Evolutionary conservation across 2,113 vertebrate species (phyloP), one percentile per base, ranked within the genome.

Genomic region (Boulengeromyrus knoepffleri): DNA sequence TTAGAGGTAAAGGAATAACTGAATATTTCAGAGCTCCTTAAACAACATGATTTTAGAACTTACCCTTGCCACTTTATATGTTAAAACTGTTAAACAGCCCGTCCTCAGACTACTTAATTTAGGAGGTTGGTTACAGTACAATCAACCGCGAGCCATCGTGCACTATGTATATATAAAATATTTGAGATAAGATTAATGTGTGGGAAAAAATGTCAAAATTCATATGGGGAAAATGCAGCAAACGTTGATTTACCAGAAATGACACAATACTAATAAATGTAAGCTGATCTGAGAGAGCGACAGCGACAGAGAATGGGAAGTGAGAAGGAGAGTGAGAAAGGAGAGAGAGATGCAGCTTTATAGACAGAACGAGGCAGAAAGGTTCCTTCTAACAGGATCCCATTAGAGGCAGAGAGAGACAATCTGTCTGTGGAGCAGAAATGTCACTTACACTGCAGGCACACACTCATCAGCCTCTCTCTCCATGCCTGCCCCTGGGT

Each of bases 341-440:
- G 53, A 58, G 19, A 45, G 52, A 3, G 74, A 50, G 88, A 88
- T 53, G 88, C 86, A 50, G 49, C 80, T 24, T 89, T 90, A 70
- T 9, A 42, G 88, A 15, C 45, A 17, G 53, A 56, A 83, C 89
- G 92, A 91, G 31, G 87, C 91, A 89, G 92, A 91, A 89, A 92
- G 91, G 93, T 52, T 92, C 91, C 90, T 89, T 91, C 91, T 92
- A 93, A 95, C 92, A 58, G 92, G 93, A 92, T 92, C 93, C 93
- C 93, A 94, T 95, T 95, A 95, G 92, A 88, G 85, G 52, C 83
- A 91, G 93, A 93, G 93, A 91, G 93, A 94, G 93, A 94, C 94
- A 94, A 96, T 96, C 95, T 95, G 95, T 96, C 94, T 95, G 94
- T 94, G 93, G 92, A 95, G 93, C 93, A 96, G 94, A 95, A 94